Conservation (phyloP, 2,113 vertebrate species). For the Diadophis punctatus region DNA sequence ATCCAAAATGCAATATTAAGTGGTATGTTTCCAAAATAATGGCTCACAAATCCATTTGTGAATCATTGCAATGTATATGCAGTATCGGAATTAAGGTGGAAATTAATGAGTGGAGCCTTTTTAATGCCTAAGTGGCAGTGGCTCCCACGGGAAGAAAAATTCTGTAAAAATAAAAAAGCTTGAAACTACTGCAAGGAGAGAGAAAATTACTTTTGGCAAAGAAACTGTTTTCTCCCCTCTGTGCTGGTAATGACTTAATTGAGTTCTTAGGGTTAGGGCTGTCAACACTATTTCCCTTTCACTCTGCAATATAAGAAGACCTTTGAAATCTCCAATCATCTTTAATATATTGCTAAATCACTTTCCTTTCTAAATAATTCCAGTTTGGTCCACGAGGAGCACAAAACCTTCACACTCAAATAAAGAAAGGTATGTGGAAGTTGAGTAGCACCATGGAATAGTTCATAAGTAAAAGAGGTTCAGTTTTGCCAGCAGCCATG, state of each 20-base stretch:
- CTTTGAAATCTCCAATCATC: background rate
- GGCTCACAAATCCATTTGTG: background rate
- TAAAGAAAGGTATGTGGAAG: background rate
- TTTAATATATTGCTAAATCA: background rate
- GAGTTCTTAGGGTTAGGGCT: background rate
- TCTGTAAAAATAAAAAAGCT: background rate
- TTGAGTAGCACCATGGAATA: background rate
- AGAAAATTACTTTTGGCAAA: background rate
- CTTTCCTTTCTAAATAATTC: background rate
- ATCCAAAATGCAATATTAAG: background rate
- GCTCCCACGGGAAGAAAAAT: background rate
- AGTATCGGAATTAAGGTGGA: background rate
- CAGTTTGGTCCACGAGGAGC: background rate
- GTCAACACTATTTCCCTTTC: slow-evolving; percentile 2
- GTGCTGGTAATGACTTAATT: background rate
- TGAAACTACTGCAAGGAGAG: slow-evolving; percentile 5
- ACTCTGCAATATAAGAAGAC: background rate
- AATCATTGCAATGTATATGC: background rate
- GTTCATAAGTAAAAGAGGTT: background rate
- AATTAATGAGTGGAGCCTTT: background rate
- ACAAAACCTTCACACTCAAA: background rate
- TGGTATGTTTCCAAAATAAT: background rate
- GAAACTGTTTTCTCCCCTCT: background rate
- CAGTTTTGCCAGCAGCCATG: background rate
- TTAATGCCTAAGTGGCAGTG: background rate